These are phyloP conservation scores for Centropyge bicolor DNA, from an alignment of 2,797 vertebrate genomes.

Conservation along the genomic window DNA sequence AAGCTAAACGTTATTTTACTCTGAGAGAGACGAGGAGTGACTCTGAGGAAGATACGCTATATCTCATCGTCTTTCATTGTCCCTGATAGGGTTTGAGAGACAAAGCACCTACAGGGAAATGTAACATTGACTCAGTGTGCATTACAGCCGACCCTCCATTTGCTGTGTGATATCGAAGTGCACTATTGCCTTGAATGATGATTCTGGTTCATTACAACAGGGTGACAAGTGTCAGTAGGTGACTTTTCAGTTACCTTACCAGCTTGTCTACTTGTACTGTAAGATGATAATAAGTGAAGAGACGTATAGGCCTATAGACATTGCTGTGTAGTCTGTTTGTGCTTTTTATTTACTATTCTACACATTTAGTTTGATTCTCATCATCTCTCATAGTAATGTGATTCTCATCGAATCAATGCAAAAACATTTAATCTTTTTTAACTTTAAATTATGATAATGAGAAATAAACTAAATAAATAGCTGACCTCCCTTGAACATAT, in stretches of 20 bases:
- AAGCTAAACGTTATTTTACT: slow-evolving; percentile 61
- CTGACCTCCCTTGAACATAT: neutral
- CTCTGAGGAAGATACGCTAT: slow-evolving; percentile 36
- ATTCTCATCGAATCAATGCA: neutral
- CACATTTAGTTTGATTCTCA: neutral
- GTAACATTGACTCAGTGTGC: neutral
- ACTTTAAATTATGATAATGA: neutral
- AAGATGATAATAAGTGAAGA: neutral
- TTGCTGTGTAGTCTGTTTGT: neutral
- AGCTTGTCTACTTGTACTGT: neutral
- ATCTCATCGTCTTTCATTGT: slow-evolving; percentile 34
- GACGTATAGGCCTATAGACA: no score
- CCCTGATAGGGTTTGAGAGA: slow-evolving; percentile 20
- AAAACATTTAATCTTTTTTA: neutral
- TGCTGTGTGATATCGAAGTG: neutral
- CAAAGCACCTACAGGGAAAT: slow-evolving; percentile 10
- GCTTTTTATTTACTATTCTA: neutral
- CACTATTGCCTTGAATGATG: neutral
- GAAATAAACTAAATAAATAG: neutral
- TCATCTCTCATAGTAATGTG: no score
- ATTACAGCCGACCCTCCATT: slow-evolving; percentile 23
- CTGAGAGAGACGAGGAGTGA: slow-evolving; percentile 25
- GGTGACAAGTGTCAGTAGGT: neutral
- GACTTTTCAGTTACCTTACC: neutral
- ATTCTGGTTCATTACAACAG: slow-evolving; percentile 19